Evolutionary conservation across 2,113 vertebrate species (phyloP).

Genomic region (Fulmarus glacialis): DNA sequence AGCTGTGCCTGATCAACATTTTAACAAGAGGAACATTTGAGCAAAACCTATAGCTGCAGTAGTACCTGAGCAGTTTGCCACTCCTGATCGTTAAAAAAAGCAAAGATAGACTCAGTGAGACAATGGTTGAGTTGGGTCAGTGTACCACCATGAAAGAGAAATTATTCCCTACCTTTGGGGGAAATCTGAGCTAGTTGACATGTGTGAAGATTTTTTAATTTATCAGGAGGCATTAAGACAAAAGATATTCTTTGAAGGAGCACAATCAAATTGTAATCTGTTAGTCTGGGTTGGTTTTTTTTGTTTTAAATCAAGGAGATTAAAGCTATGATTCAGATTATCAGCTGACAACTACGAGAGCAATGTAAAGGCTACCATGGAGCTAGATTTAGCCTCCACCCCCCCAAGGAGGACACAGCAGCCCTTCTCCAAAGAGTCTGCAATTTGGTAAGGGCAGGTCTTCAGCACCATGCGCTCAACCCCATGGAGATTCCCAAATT

Average conservation of each 20-base stretch:
- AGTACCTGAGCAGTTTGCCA: not conserved
- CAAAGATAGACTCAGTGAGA: not conserved
- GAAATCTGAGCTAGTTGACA: conserved; percentile 26
- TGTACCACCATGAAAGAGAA: not conserved
- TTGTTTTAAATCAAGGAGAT: not conserved
- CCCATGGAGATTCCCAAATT: not conserved
- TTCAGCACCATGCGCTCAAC: not conserved
- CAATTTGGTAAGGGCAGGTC: not conserved
- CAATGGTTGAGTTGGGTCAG: not conserved
- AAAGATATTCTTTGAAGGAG: not conserved
- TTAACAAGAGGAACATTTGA: not conserved
- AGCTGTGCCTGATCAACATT: not conserved
- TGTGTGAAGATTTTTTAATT: conserved; percentile 15
- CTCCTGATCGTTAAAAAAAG: not conserved
- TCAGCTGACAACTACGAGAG: not conserved
- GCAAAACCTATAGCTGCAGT: not conserved
- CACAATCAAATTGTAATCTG: not conserved
- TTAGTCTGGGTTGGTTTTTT: not conserved
- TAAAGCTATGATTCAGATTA: not conserved
- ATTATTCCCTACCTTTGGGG: conserved; percentile 3
- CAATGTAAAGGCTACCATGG: not conserved
- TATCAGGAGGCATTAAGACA: not conserved
- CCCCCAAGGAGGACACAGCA: not conserved
- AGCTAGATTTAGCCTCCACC: not conserved
- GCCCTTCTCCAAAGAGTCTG: not conserved